These are phyloP conservation scores for Spilarctia lutea DNA, from an alignment of 2,888 invertebrate genomes.

Conservation along the genomic window DNA sequence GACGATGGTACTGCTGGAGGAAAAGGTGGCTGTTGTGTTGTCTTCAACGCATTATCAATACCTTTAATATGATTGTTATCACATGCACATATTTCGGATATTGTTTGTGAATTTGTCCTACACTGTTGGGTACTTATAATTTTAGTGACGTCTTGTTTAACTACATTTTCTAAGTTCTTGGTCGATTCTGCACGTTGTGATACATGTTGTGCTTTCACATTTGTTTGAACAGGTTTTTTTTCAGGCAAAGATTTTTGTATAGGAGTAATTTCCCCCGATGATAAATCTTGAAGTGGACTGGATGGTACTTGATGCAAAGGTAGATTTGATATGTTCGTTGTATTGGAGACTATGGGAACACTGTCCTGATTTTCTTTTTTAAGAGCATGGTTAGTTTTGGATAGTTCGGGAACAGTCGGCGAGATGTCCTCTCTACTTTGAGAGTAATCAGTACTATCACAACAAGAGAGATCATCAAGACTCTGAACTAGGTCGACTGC, in stretches of 20 bases:
- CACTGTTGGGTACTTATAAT: slow-evolving; percentile 40
- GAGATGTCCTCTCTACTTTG: slow-evolving; percentile 80
- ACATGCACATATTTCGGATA: slow-evolving; percentile 42
- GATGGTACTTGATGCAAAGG: slow-evolving; percentile 72
- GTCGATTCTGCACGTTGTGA: slow-evolving; percentile 38
- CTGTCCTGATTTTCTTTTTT: slow-evolving; percentile 41
- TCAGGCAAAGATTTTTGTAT: slow-evolving; percentile 53
- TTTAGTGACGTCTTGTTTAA: slow-evolving; percentile 44
- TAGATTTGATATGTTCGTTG: slow-evolving; percentile 61
- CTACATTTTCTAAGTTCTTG: slow-evolving; percentile 36
- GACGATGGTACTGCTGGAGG: slow-evolving; percentile 80
- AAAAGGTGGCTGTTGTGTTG: slow-evolving; percentile 62
- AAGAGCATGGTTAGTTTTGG: slow-evolving; percentile 46
- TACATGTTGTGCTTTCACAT: slow-evolving; percentile 43
- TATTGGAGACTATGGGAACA: slow-evolving; percentile 38
- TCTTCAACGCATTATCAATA: slow-evolving; percentile 52
- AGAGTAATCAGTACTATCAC: slow-evolving; percentile 80
- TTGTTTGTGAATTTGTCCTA: slow-evolving; percentile 41
- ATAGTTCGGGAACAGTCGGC: slow-evolving; percentile 58
- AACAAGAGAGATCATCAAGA: slow-evolving; percentile 76
- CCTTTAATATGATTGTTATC: slow-evolving; percentile 44
- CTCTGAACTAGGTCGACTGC: slow-evolving; percentile 79
- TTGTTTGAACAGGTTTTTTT: slow-evolving; percentile 34
- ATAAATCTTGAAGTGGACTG: slow-evolving; percentile 72
- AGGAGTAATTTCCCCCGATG: slow-evolving; percentile 59